Evolutionary conservation across 2,113 vertebrate species (phyloP).

Genomic region (Zosterops borbonicus): DNA sequence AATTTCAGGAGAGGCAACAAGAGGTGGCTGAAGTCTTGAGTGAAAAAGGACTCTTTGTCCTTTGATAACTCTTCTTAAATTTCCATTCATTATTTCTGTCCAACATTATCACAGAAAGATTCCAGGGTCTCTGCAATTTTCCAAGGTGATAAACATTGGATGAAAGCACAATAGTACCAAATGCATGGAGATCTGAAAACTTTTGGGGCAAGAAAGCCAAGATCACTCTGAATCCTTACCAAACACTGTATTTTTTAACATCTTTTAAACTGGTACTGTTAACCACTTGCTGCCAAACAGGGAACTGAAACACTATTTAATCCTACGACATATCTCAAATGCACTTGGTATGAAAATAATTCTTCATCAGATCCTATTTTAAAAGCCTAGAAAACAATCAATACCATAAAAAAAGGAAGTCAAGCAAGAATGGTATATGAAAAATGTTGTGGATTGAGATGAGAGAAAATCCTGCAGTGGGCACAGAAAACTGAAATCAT

Average conservation of each 20-base stretch:
- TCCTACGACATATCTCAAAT: background rate
- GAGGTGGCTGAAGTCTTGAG: background rate
- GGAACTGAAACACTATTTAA: background rate
- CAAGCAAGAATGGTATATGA: fast-evolving
- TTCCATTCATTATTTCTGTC: background rate
- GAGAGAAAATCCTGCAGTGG: background rate
- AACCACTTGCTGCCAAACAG: background rate
- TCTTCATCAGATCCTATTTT: background rate
- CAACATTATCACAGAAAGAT: background rate
- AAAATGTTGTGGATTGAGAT: background rate
- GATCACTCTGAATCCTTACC: background rate
- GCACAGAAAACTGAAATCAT: background rate
- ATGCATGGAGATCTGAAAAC: fast-evolving
- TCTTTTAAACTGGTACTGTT: background rate
- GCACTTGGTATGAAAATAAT: fast-evolving
- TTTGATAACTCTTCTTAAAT: background rate
- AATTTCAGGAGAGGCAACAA: background rate
- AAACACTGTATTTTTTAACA: background rate
- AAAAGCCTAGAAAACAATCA: background rate
- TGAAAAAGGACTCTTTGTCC: background rate
- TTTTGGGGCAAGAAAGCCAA: background rate
- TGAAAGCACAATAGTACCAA: background rate
- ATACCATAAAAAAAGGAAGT: background rate
- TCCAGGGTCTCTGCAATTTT: background rate
- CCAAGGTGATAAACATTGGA: background rate